Evolutionary conservation across 2,888 invertebrate genomes (phyloP).

Genomic region (Epirrhoe alternata): DNA sequence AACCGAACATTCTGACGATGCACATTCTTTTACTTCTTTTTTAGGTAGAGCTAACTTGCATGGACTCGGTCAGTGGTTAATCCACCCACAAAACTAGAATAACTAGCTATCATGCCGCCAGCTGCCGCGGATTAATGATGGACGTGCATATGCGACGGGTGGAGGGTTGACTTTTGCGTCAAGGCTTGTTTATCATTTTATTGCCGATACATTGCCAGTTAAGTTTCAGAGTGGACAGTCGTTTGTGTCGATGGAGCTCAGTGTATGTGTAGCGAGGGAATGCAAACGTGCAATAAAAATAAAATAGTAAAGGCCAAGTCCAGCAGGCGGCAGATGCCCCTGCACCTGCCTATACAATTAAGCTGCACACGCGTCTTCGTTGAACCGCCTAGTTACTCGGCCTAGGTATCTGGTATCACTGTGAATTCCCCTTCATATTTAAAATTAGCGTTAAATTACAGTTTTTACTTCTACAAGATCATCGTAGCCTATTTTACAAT

Average conservation of each 20-base stretch:
- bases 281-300: constrained; percentile 59
- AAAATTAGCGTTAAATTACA: not conserved
- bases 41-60: constrained; percentile 18
- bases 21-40: constrained; percentile 56
- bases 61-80: constrained; percentile 44
- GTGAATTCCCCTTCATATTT: constrained; percentile 21
- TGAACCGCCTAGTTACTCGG: constrained; percentile 45
- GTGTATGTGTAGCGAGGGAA: constrained; percentile 52
- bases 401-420: constrained; percentile 15
- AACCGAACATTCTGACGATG: constrained; percentile 55
- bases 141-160: constrained; percentile 48
- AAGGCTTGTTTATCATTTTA: constrained; percentile 32
- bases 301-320: constrained; percentile 68
- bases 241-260: constrained; percentile 44
- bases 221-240: constrained; percentile 50
- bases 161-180: constrained; percentile 34
- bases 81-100: constrained; percentile 56
- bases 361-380: constrained; percentile 70
- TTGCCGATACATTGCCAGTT: constrained; percentile 61
- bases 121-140: constrained; percentile 62
- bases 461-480: not conserved
- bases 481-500: too few relatives aligned
- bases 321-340: constrained; percentile 77
- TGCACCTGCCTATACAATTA: constrained; percentile 79
- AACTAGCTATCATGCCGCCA: constrained; percentile 60